A percentile compares a stretch with the other conserved stretches of the same genome.
Conservation (phyloP, 2,113 vertebrate species). For the Pseudorectes ferrugineus region DNA sequence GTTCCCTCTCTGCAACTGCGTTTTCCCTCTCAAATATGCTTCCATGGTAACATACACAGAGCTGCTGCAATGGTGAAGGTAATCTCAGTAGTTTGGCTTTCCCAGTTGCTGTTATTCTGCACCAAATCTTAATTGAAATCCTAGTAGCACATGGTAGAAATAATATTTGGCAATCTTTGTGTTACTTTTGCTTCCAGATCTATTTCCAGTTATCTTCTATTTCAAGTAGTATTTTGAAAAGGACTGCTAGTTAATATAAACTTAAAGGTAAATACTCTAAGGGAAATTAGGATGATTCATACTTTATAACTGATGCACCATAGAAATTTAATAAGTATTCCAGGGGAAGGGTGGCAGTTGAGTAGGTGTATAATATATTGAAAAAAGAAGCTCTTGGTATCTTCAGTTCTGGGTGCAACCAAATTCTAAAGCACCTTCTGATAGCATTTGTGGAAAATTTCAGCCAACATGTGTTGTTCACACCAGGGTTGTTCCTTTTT, state of each 20-base stretch:
- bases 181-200: background rate
- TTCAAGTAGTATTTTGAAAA: background rate
- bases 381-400: background rate
- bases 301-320: background rate
- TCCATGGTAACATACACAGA: slow-evolving; percentile 30
- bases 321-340: background rate
- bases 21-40: background rate
- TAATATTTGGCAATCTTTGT: background rate
- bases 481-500: background rate
- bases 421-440: background rate
- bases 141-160: background rate
- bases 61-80: background rate
- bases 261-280: background rate
- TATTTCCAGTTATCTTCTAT: background rate
- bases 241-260: background rate
- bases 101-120: background rate
- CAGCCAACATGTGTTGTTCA: background rate
- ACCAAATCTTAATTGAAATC: background rate
- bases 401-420: background rate
- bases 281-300: background rate
- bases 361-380: background rate
- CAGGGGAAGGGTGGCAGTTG: background rate
- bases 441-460: background rate
- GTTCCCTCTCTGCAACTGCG: background rate
- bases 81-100: background rate